Evolutionary conservation across 1,140 invertebrate genomes (phyloP).

Genomic region (Neodiprion pinetum): DNA sequence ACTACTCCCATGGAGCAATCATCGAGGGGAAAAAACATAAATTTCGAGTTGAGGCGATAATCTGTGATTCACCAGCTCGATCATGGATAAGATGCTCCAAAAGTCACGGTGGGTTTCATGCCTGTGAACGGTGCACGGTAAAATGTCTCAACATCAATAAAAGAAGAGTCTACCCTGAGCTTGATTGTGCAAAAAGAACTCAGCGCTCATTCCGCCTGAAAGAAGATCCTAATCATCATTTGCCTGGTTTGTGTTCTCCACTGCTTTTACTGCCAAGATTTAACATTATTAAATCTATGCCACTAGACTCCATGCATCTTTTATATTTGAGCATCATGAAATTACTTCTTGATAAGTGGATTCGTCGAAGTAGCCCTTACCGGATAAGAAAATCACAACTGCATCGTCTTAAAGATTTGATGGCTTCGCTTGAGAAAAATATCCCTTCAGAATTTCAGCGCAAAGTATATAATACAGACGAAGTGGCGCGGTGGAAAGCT

Average conservation of each 20-base stretch:
- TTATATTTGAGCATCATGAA: constrained; percentile 22
- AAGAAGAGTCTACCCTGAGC: constrained; percentile 25
- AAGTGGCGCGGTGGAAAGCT: no score
- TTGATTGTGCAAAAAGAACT: constrained; percentile 20
- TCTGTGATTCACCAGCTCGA: constrained; percentile 28
- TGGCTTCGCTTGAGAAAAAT: no score
- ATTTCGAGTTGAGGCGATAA: constrained; percentile 23
- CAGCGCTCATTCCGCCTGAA: constrained; percentile 23
- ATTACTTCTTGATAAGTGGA: no score
- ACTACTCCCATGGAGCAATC: neutral
- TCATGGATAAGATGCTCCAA: constrained; percentile 24
- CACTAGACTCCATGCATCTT: constrained; percentile 31
- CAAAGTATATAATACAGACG: no score
- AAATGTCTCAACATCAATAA: constrained; percentile 21
- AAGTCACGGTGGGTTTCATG: constrained; percentile 29
- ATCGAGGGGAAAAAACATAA: constrained; percentile 13
- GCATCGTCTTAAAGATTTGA: no score
- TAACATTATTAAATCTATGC: constrained; percentile 21
- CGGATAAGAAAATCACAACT: no score
- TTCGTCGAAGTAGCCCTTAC: no score
- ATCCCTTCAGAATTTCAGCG: no score
- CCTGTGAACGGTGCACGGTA: constrained; percentile 30
- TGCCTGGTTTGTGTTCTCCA: constrained; percentile 17
- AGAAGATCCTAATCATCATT: constrained; percentile 27
- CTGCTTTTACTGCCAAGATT: constrained; percentile 26